Evolutionary conservation across 2,113 vertebrate genomes (phyloP).

Genomic region (Heteronetta atricapilla): DNA sequence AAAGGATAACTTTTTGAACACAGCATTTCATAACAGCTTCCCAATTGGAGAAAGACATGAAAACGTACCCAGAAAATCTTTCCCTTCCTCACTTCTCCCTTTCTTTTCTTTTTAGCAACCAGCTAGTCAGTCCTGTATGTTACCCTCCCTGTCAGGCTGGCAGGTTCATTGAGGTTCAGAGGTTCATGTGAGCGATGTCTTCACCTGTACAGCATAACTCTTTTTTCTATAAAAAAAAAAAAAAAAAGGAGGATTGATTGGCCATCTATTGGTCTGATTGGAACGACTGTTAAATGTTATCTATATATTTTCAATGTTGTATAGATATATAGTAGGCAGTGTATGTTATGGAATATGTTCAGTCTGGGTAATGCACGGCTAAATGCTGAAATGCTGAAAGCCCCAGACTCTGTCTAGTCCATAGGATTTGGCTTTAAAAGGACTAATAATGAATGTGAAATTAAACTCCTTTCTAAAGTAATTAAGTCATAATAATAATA

Average conservation of each 20-base stretch:
- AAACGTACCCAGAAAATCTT: not conserved
- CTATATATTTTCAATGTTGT: not conserved
- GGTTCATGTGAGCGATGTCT: rapidly evolving
- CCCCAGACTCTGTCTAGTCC: not conserved
- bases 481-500: not conserved
- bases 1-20: not conserved
- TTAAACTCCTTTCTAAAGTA: constrained; percentile 8
- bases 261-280: not conserved
- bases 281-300: not conserved
- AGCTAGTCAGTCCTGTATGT: not conserved
- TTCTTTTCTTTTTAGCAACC: not conserved
- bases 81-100: not conserved
- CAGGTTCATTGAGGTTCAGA: not conserved
- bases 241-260: not conserved
- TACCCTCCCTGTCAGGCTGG: rapidly evolving
- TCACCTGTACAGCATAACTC: not conserved
- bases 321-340: not conserved
- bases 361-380: not conserved
- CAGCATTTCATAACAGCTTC: not conserved
- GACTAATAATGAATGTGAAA: not conserved
- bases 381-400: not conserved
- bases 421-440: not conserved
- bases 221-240: not conserved
- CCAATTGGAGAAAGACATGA: not conserved
- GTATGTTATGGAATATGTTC: not conserved